Evolutionary conservation across 1,140 invertebrate species (phyloP), one percentile per base, ranked within the genome.

Genomic region (Cyrtorhinus lividipennis): DNA sequence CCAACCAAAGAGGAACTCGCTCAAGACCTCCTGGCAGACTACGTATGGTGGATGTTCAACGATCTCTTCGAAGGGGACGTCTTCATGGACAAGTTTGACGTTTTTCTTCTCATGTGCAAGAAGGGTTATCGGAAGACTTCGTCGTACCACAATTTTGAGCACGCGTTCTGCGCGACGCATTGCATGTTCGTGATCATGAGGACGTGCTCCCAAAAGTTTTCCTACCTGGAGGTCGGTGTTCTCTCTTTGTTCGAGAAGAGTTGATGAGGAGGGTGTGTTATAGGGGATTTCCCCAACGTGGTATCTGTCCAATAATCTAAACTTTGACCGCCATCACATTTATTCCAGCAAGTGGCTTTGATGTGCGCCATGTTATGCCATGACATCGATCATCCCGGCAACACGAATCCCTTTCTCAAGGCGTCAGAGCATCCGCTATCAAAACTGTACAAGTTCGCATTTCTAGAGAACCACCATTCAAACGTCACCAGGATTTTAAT

Each of bases 161-260:
- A 81, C 65, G 79, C 77, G 2, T 80, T 81, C 67, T 76, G 73
- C 56, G 79, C 80, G 56, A 74, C 74, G 0, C 80, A 81, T 69
- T 79, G 76, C 25, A 77, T 81, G 76, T 80, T 73, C 62, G 73
- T 78, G 58, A 78, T 81, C 27, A 66, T 81, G 8, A 65, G 64
- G 13, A 73, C 73, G 30, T 79, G 80, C 68, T 44, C 63, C 15
- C 73, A 73, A 1, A 69, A 72, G 27, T 80, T 81, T 65, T 72
- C 72, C 61, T 71, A 72, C 38, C 66, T 76, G 59, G 79, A 81
- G 72, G 76, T 78, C 65, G 67, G 61, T 38, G 15, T 15, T 38
- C 15, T 38, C 30, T 38, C 15, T n/a, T n/a, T n/a, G n/a, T n/a
- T n/a, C n/a, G n/a, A n/a, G n/a, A n/a, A n/a, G n/a, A n/a, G n/a